Percentiles rank a stretch among this genome's conserved stretches.
Conservation (phyloP, 2,888 invertebrate species). For the Hirtodrosophila cameraria region DNA sequence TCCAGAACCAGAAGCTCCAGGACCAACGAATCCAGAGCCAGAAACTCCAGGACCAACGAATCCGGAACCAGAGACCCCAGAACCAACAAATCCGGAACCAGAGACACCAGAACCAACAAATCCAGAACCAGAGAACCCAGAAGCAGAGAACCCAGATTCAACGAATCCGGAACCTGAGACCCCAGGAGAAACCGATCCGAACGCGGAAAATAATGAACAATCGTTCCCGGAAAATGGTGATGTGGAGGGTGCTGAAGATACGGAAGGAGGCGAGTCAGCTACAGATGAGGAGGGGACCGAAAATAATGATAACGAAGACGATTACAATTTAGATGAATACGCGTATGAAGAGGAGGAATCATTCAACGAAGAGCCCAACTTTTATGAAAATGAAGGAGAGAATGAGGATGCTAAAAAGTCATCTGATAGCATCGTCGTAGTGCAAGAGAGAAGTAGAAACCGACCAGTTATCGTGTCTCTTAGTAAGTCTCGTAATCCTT, state of each 20-base stretch:
- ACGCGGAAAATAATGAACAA: too few species aligned
- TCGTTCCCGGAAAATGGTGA: neutral
- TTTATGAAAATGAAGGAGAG: slow-evolving; percentile 1
- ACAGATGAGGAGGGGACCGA: neutral
- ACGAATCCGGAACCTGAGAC: too few species aligned
- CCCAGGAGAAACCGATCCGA: neutral
- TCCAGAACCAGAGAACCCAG: too few species aligned
- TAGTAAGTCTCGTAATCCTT: slow-evolving; percentile 25
- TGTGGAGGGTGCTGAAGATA: too few species aligned
- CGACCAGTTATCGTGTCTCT: slow-evolving; percentile 23
- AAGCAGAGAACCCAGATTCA: too few species aligned
- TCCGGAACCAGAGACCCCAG: too few species aligned
- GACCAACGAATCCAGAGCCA: too few species aligned
- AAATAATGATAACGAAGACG: slow-evolving; percentile 1
- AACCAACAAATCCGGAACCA: too few species aligned
- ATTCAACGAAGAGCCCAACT: neutral
- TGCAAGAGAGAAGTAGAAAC: slow-evolving; percentile 20
- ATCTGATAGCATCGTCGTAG: neutral
- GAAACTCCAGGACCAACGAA: too few species aligned
- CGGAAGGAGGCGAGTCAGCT: neutral
- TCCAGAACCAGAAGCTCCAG: too few species aligned
- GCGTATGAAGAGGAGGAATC: neutral
- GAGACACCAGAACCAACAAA: too few species aligned
- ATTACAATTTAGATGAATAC: neutral
- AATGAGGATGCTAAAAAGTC: neutral